Conservation (phyloP, 2,888 invertebrate species). For the Caenorhabditis virilis region DNA sequence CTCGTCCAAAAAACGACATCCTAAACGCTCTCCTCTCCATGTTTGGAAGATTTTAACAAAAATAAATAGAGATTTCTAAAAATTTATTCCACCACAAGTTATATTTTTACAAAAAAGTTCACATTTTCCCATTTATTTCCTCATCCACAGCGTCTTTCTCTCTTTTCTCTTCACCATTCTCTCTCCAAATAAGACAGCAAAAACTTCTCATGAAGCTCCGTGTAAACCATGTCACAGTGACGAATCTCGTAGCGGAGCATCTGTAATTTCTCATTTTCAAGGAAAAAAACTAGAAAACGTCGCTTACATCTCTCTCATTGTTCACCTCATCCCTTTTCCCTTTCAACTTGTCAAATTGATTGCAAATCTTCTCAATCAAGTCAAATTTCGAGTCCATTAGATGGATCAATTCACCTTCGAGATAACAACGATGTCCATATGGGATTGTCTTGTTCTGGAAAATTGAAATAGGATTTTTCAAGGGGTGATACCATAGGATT, state of each 20-base stretch:
- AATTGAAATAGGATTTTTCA: no score
- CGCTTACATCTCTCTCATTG: conserved; percentile 51
- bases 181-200: conserved; percentile 62
- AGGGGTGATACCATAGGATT: no score
- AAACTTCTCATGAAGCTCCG: conserved; percentile 60
- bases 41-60: no score
- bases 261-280: conserved; percentile 19
- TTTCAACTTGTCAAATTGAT: conserved; percentile 52
- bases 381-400: conserved; percentile 56
- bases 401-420: conserved; percentile 55
- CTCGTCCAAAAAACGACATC: no score
- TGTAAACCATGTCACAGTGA: conserved; percentile 55
- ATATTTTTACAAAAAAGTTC: no score
- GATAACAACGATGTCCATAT: conserved; percentile 53
- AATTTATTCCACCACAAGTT: no score
- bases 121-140: no score
- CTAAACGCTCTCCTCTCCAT: no score
- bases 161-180: conserved; percentile 57
- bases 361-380: conserved; percentile 53
- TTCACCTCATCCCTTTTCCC: conserved; percentile 42
- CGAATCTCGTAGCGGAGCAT: conserved; percentile 63
- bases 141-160: no score
- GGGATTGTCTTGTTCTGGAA: no score
- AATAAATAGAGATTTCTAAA: no score
- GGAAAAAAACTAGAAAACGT: neutral